Conservation (phyloP, 2,797 vertebrate species). For the Xenops minutus region DNA sequence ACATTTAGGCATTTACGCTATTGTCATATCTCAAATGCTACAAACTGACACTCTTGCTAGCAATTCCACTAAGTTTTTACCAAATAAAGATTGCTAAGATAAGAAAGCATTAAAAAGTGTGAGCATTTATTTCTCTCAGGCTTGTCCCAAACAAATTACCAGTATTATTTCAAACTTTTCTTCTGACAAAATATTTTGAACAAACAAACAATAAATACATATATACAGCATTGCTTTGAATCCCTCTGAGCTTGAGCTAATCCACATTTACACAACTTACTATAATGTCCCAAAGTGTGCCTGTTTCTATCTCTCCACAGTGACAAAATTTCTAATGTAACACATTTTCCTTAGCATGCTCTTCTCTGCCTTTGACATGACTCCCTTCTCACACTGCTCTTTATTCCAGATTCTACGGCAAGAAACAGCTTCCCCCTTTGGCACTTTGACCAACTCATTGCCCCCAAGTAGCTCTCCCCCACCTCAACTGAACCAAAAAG, state of each 20-base stretch:
- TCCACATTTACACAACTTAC: background rate
- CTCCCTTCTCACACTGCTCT: background rate
- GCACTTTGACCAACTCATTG: background rate
- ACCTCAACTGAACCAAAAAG: background rate
- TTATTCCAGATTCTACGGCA: background rate
- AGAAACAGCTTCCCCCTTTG: background rate
- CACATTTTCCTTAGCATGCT: background rate
- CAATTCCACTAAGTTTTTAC: background rate
- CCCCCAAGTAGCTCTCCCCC: accelerated
- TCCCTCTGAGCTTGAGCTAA: background rate
- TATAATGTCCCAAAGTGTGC: background rate
- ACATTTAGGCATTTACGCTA: background rate
- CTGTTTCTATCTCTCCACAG: background rate
- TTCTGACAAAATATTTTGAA: background rate
- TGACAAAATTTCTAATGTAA: background rate
- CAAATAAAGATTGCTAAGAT: background rate
- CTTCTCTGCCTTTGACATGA: background rate
- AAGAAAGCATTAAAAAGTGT: background rate
- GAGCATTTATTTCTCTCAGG: background rate
- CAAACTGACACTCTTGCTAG: background rate
- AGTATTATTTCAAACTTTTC: background rate
- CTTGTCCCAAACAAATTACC: background rate
- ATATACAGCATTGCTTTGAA: background rate
- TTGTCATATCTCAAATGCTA: background rate
- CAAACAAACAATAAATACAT: background rate